Evolutionary conservation across 2,113 vertebrate genomes (phyloP), one percentile per base, ranked within the genome.

Genomic region (Lampris megalopsis): DNA sequence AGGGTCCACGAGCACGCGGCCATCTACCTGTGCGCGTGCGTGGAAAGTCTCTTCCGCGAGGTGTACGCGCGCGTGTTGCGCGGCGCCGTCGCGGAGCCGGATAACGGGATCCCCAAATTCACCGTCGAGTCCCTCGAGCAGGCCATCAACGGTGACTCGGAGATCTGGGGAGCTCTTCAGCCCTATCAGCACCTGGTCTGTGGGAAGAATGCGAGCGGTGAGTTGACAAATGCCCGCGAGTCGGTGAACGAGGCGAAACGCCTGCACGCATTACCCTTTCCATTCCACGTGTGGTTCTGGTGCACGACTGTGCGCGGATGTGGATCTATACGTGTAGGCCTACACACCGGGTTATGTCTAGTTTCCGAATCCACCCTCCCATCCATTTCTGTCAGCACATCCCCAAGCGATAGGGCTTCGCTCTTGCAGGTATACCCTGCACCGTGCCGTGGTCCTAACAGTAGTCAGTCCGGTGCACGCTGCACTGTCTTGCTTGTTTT

Each of bases 1-100:
- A 93, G 97, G 91, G 94, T 99, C 94, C 97, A 98, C 90, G 97
- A 98, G 86, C 97, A 98, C 88, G 96, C 97, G 2, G 97, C 97
- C 69, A 98, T 99, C 94, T 98, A 98, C 95, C 94, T 99, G 93
- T 94, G 95, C 0, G 97, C 96, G 75, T 96, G 96, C 93, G 93
- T 96, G 93, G 97, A 99, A 92, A 96, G 94, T 92, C 96, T 99
- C 35, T 97, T 98, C 93, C 95, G 96, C 13, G 96, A 98, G 88
- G 94, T 99, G 83, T 94, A 96, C 87, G 91, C 88, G 35, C 93
- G 97, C 41, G 95, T 94, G 75, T 89, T 95, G 73, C 94, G 92
- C 88, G 92, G 88, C 61, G 93, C 93, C 71, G 81, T 90, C 63
- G 84, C 92, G 75, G 92, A 94, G 73, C 83, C 91, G 41, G 93